These are phyloP conservation scores for Thymallus thymallus DNA, from an alignment of 2,113 vertebrate genomes.

Conservation along the genomic window DNA sequence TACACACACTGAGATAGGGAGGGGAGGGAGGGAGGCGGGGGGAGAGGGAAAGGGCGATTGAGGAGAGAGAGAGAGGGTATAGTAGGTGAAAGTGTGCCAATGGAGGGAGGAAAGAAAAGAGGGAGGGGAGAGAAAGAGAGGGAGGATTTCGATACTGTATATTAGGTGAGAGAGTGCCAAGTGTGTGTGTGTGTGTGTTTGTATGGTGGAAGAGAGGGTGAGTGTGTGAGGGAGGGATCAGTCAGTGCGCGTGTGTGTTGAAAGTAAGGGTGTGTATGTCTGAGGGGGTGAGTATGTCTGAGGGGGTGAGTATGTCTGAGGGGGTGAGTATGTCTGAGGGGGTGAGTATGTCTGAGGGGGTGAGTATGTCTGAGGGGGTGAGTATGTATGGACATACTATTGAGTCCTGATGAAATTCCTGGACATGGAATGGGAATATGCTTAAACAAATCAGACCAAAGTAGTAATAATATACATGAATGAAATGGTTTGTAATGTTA, in stretches of 20 bases:
- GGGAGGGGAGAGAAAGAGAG: neutral
- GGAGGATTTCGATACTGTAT: neutral
- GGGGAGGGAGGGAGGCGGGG: too few relatives aligned
- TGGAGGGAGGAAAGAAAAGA: conserved; percentile 35
- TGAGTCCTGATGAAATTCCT: conserved; percentile 13
- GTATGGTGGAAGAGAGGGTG: conserved; percentile 3
- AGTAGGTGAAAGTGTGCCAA: neutral
- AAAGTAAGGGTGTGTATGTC: conserved; percentile 43
- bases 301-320: conserved; percentile 1
- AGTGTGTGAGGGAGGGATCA: conserved; percentile 15
- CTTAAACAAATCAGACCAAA: conserved; percentile 38
- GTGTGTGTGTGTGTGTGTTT: conserved; percentile 8
- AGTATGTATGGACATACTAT: conserved; percentile 17
- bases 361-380: conserved; percentile 35
- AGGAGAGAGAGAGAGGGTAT: neutral
- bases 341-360: conserved; percentile 36
- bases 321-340: conserved; percentile 1
- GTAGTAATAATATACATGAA: conserved; percentile 5
- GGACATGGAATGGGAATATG: neutral
- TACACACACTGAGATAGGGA: conserved; percentile 83
- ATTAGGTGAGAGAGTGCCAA: neutral
- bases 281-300: too few relatives aligned
- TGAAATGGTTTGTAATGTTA: conserved; percentile 57
- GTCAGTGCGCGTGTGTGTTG: conserved; percentile 27
- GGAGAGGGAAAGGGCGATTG: too few relatives aligned